Base-by-base conservation (phyloP, 2,797 vertebrate species). In the Mico argentatus region DNA sequence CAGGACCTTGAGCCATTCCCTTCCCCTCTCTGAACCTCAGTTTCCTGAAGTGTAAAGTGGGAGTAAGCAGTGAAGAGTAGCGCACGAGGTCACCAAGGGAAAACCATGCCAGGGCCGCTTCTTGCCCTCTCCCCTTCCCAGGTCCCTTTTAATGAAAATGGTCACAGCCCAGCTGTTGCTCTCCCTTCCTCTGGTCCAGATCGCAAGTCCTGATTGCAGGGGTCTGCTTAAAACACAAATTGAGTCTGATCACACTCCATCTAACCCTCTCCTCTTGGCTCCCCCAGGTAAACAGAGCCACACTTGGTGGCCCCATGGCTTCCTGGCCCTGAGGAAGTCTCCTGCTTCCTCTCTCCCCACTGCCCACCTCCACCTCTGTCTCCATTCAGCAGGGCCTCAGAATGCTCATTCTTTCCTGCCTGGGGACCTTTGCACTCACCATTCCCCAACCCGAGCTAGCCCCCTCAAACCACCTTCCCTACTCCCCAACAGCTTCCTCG, bases 111-210 rank as follows among this genome's bases (percentile, higher is more conserved):
- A 41, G 7, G 39, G 67, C 41, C 13, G 1, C 15, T 27, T 9
- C 75, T 26, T 0, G 7, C 26, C 57, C 24, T 7, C 39, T 27
- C 24, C 44, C 33, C 44, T 77, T 4, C 46, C 39, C 17, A 67
- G 12, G 14, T 67, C 9, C 9, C 7, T 13, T 6, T 13, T 39
- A 27, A 20, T 70, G 26, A 57, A 59, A 30, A 44, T 11, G 2
- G 46, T 33, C 50, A 19, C 4, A 36, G 55, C 22, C 39, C 0
- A 0, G 17, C 59, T 52, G 55, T n/a, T 3, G 0, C 11, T 10
- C 44, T 3, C 17, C 19, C 73, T 70, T 82, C 46, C 7, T 17
- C 73, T 19, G 17, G 30, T 39, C 48, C 9, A 7, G 41, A 5
- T 26, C 8, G 46, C 5, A 2, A 27, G 39, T 52, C 52, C 19